Evolutionary conservation across 1,140 invertebrate genomes (phyloP).

Genomic region (Psilanteris sp.): DNA sequence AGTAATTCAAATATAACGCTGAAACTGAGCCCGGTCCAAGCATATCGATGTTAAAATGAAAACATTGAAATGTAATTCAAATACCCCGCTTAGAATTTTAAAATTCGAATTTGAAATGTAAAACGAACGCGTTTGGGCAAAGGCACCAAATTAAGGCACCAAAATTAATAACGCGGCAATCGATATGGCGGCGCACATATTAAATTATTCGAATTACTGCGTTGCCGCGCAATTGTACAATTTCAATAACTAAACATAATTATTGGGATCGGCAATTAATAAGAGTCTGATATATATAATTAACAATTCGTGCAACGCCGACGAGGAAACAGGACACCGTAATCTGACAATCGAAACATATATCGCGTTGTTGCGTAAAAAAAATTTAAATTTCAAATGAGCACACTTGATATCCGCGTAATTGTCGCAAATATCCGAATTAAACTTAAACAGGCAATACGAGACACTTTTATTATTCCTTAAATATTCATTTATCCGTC

Average conservation of each 20-base stretch:
- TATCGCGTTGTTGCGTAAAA: conserved; percentile 1
- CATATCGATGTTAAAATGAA: conserved; percentile 4
- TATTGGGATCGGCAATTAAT: conserved; percentile 12
- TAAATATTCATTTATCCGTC: conserved; percentile 52
- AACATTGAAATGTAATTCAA: conserved; percentile 11
- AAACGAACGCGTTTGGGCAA: conserved; percentile 15
- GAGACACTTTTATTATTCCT: conserved; percentile 43
- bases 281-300: no score
- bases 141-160: conserved; percentile 6
- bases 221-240: no score
- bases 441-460: conserved; percentile 36
- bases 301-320: not conserved
- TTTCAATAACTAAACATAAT: no score
- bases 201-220: conserved; percentile 12
- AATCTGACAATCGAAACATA: conserved; percentile 30
- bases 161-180: conserved; percentile 14
- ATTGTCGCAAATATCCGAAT: conserved; percentile 52
- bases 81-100: not conserved
- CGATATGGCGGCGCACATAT: conserved; percentile 5
- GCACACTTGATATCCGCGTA: conserved; percentile 25
- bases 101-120: conserved; percentile 28
- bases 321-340: conserved; percentile 13
- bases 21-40: not conserved
- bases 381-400: conserved; percentile 42
- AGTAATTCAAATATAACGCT: no score